Base-by-base conservation (phyloP, 2,888 invertebrate species). In the Cheilosia variabilis region DNA sequence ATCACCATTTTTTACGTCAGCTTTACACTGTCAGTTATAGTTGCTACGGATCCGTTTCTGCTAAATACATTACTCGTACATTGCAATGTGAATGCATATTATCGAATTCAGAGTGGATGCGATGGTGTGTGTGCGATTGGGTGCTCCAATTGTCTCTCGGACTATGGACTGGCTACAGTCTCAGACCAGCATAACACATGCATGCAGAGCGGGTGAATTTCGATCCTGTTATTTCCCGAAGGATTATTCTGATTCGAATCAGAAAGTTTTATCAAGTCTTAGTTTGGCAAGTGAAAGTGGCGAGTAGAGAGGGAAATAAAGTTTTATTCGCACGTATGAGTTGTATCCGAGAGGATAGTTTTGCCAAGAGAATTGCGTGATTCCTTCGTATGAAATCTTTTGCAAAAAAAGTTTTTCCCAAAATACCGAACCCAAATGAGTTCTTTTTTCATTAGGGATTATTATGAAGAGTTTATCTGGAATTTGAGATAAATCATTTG, bases 231-330 rank as follows among this genome's bases (percentile, higher is more conserved):
- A 31, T 62, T 31, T 63, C 69, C 75, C 52, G 69, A n/a, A 43
- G 75, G 73, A 75, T 83, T 75, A 83, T 69, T 84, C 79, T 79
- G 75, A 84, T 84, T 84, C 79, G 63, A 45, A 78, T 58, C 41
- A 68, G 55, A 73, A 66, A 65, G 72, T 68, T 80, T 68, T 75
- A 34, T 55, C 45, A 81, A 57, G 79, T 72, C 69, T 47, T 4
- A 50, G 50, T 60, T 58, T 63, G 58, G 71, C 50, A 53, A 72
- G 62, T 37, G 47, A 78, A 78, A 78, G 78, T 78, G 66, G 66
- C 66, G 66, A 78, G 62, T 55, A 55, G 78, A 43, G 66, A 65
- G 53, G 63, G 19, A 78, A 55, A 31, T 60, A 66, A 78, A 78
- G 55, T 82, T 82, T 82, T 60, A 77, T 69, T 76, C 62, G 66